phyloP scores from a whole-genome alignment of 2,888 invertebrate species.

The Tachina fera region DNA sequence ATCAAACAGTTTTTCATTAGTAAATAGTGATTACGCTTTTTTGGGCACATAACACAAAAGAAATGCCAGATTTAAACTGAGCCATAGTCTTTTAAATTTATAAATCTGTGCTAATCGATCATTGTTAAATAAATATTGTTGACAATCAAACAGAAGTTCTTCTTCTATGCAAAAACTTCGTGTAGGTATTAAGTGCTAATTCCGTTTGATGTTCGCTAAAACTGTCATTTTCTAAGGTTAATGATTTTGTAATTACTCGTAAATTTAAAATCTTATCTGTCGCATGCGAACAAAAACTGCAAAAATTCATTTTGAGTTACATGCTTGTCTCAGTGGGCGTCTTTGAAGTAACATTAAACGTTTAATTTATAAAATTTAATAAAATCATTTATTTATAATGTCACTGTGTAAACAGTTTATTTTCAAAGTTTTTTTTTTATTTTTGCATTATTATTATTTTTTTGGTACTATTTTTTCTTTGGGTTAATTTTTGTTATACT shows the following conservation, averaged over 20 bases:
- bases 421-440: neutral
- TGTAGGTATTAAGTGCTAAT: conserved; percentile 37
- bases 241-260: conserved; percentile 61
- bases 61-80: too few species aligned
- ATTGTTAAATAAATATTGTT: neutral
- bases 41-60: too few species aligned
- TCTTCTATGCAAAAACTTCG: conserved; percentile 25
- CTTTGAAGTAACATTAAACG: conserved; percentile 35
- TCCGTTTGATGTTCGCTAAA: neutral
- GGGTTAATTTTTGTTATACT: neutral
- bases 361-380: conserved; percentile 33
- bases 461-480: conserved; percentile 1
- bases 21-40: too few species aligned
- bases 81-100: too few species aligned
- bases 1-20: too few species aligned
- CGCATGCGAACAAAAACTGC: neutral
- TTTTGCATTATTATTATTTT: neutral
- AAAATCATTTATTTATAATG: conserved; percentile 36
- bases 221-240: conserved; percentile 61
- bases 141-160: neutral
- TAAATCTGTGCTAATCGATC: neutral
- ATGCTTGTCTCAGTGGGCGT: conserved; percentile 33
- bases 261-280: conserved; percentile 17
- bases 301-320: neutral
- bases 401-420: neutral